Conservation (phyloP, 2,113 vertebrate genomes). For the Phylloscopus trochiloides region DNA sequence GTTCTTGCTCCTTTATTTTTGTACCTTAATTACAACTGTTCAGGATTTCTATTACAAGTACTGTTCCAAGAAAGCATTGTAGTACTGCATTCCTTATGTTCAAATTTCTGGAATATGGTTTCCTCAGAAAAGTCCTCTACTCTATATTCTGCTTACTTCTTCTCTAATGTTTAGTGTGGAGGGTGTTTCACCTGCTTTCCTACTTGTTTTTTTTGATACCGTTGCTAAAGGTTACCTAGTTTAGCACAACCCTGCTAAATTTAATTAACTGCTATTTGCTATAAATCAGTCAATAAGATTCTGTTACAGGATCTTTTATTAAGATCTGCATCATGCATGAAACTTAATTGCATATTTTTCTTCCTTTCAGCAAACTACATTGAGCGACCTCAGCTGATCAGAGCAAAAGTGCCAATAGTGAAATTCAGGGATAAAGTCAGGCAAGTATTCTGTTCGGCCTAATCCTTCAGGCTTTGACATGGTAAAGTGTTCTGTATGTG, state of each 20-base stretch:
- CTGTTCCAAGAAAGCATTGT: background rate
- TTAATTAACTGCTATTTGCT: background rate
- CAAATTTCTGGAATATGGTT: background rate
- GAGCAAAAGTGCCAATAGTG: constrained; percentile 96
- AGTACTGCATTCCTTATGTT: background rate
- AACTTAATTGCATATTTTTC: background rate
- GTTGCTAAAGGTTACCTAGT: background rate
- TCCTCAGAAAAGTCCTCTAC: background rate
- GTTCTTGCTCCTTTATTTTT: background rate
- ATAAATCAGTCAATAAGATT: background rate
- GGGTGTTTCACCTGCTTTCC: background rate
- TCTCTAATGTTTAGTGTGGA: background rate
- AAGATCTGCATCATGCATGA: background rate
- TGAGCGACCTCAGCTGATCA: constrained; percentile 88
- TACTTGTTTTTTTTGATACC: background rate
- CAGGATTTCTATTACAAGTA: background rate
- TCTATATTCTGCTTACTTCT: background rate
- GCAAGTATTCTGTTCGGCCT: constrained; percentile 68
- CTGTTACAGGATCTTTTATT: background rate
- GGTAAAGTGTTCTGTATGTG: background rate
- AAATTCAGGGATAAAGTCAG: constrained; percentile 94
- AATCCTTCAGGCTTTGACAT: background rate
- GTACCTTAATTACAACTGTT: background rate
- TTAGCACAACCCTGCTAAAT: background rate
- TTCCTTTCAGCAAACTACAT: constrained; percentile 79